phyloP scores from a whole-genome alignment of 1,140 invertebrate species.

The Holcopasites calliopsidis region DNA sequence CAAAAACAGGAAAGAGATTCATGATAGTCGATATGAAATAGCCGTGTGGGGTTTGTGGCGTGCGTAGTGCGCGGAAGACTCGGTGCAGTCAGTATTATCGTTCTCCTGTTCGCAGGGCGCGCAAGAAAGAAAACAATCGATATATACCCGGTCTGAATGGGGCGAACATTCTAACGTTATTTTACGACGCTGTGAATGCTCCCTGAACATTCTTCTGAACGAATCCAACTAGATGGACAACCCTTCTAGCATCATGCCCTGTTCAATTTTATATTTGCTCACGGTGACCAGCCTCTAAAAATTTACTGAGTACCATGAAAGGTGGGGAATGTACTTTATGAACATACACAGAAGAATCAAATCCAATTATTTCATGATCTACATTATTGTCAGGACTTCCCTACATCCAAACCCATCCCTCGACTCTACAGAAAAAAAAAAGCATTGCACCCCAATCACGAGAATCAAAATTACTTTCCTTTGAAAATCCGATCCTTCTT shows the following conservation, averaged over 20 bases:
- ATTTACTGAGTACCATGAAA: not conserved
- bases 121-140: constrained; percentile 53
- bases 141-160: constrained; percentile 12
- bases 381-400: no score
- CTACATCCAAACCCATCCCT: no score
- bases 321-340: not conserved
- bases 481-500: not conserved
- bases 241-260: not conserved
- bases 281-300: not conserved
- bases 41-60: constrained; percentile 7
- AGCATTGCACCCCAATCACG: no score
- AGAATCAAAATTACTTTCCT: no score
- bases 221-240: not conserved
- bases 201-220: constrained; percentile 44
- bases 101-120: constrained; percentile 42
- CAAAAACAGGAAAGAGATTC: constrained; percentile 44
- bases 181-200: constrained; percentile 13
- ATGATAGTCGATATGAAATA: constrained; percentile 56
- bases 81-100: constrained; percentile 59
- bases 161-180: constrained; percentile 8
- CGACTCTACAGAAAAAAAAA: no score
- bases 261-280: not conserved
- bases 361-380: no score
- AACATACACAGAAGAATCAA: no score
- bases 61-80: constrained; percentile 45